Base-by-base conservation (phyloP, 2,888 invertebrate genomes). In the Caenorhabditis drosophilae region DNA sequence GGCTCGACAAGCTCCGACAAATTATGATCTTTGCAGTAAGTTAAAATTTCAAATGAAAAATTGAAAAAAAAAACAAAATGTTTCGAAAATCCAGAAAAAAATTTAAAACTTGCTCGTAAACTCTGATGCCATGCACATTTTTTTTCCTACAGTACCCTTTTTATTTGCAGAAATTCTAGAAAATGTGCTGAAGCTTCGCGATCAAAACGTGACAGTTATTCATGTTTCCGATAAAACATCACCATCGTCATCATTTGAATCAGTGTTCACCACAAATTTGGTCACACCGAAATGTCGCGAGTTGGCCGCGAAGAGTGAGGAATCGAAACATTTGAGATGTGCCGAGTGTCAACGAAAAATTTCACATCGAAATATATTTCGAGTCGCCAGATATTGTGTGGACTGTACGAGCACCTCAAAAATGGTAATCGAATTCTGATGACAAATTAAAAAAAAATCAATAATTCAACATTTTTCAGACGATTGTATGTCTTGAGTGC, bases 21-120 rank as follows among this genome's bases (percentile, higher is more conserved):
- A 80, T 54, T 78, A 73, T 53, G 78, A 76, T 57, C 69, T 80
- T 20, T 79, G 78, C 75, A 76, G 80, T 80, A 44, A 71, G 77
- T 78, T 51, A 4, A 2, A 41, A 11, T 27, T 60, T n/a, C n/a
- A n/a, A n/a, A n/a, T n/a, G n/a, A n/a, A n/a, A n/a, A n/a, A n/a
- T n/a, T n/a, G n/a, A n/a, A n/a, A n/a, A n/a, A n/a, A n/a, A n/a
- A n/a, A n/a, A n/a, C 11, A 15, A 4, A 18, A 9, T 26, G 18
- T 15, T n/a, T 22, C 16, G 31, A 47, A 9, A 27, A 47, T 25
- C 12, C 12, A 12, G 31, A 31, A 31, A 31, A 31, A 31, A 31
- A 20, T 20, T n/a, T n/a, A 16, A 35, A 49, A 23, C 3, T 25
- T 11, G 22, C 12, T 2, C 7, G 18, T 4, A 31, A 38, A 36